Conservation (phyloP, 2,888 invertebrate species). For the Cryptosula pallasiana region DNA sequence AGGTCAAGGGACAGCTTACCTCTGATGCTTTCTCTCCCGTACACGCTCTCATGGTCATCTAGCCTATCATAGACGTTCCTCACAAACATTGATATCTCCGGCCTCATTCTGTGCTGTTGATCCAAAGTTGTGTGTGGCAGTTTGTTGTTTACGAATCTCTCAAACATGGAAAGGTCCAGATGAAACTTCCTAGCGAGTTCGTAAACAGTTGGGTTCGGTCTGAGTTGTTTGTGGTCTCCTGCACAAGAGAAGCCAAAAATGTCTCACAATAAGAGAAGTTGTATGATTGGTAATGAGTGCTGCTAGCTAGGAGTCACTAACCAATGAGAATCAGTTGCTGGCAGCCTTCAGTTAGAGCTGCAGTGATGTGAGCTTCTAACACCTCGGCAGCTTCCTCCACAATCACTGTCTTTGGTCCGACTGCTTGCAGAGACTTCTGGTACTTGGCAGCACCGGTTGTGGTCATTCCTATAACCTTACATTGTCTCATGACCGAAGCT, state of each 20-base stretch:
- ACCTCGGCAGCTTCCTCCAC: not conserved
- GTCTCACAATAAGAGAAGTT: too few relatives aligned
- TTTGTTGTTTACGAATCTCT: not conserved
- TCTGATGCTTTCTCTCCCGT: not conserved
- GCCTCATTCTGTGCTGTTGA: conserved; percentile 59
- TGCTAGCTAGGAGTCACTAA: not conserved
- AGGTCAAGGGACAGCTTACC: too few relatives aligned
- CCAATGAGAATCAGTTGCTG: not conserved
- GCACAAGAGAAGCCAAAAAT: too few relatives aligned
- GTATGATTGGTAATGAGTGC: too few relatives aligned
- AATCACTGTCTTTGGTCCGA: not conserved
- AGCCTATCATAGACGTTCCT: conserved; percentile 36
- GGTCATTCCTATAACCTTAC: not conserved
- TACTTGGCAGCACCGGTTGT: not conserved
- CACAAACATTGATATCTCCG: conserved; percentile 42
- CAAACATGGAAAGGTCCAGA: conserved; percentile 72
- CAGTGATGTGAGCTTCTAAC: not conserved
- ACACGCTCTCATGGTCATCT: not conserved
- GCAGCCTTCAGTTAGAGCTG: not conserved
- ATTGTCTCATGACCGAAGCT: not conserved
- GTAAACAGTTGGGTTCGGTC: conserved; percentile 66
- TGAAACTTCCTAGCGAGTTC: conserved; percentile 62
- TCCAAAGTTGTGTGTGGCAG: conserved; percentile 55
- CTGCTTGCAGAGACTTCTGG: not conserved
- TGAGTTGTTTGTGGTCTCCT: conserved; percentile 69